Percentiles rank a stretch among this genome's conserved stretches.
These are phyloP conservation scores for Drosophila pullipes DNA, from an alignment of 2,888 invertebrate species.

Conservation along the genomic window DNA sequence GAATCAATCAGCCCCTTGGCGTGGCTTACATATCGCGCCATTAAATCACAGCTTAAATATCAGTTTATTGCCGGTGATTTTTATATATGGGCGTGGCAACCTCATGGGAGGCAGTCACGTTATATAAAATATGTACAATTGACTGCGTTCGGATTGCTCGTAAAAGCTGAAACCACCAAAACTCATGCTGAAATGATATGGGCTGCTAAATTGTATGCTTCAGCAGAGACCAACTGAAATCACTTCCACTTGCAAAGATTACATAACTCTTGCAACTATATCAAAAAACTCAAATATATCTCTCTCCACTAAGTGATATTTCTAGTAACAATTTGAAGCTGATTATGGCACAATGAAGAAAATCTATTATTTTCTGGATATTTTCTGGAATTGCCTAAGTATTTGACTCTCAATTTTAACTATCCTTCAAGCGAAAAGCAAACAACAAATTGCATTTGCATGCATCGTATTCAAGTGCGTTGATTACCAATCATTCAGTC, in stretches of 20 bases:
- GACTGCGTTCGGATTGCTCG: conserved; percentile 42
- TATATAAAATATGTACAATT: conserved; percentile 49
- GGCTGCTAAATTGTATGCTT: conserved; percentile 41
- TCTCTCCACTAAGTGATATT: not conserved
- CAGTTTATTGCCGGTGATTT: conserved; percentile 61
- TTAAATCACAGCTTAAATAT: conserved; percentile 65
- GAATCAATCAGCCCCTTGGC: conserved; percentile 55
- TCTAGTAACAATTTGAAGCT: not conserved
- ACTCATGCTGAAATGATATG: conserved; percentile 34
- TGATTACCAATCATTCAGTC: not conserved
- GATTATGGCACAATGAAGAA: not conserved
- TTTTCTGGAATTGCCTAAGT: not conserved
- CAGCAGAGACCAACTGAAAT: conserved; percentile 19
- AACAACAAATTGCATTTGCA: not conserved
- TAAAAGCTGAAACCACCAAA: conserved; percentile 37
- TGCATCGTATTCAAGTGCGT: not conserved
- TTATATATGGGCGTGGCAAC: conserved; percentile 33
- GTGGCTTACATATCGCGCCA: conserved; percentile 50
- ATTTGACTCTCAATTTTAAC: not conserved
- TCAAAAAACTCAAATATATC: not conserved
- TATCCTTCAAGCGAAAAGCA: not conserved
- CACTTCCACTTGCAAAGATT: not conserved
- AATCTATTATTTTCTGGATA: no score
- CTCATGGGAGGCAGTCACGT: conserved; percentile 1
- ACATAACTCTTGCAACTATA: not conserved